These are phyloP conservation scores for Eueremaeus valkanovi DNA, from an alignment of 2,888 invertebrate genomes.

Conservation along the genomic window DNA sequence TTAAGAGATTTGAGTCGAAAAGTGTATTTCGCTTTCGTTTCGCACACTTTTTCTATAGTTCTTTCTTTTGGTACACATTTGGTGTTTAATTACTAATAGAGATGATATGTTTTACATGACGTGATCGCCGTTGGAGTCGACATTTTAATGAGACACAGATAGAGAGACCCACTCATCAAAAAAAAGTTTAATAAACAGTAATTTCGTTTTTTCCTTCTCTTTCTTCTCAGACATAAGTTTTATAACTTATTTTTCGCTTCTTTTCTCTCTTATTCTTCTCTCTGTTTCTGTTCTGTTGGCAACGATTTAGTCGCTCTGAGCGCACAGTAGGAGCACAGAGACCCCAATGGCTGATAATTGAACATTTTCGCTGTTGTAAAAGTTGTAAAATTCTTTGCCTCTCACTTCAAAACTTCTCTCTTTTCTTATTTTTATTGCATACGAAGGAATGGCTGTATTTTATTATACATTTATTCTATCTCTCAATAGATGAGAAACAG, in stretches of 20 bases:
- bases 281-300: no score
- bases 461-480: conserved; percentile 8
- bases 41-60: neutral
- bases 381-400: conserved; percentile 1
- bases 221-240: no score
- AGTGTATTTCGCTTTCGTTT: neutral
- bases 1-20: neutral
- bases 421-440: conserved; percentile 1
- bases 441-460: neutral
- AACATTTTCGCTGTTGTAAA: conserved; percentile 25
- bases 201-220: neutral
- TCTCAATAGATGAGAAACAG: neutral
- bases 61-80: no score
- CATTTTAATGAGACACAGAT: conserved; percentile 17
- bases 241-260: conserved; percentile 23
- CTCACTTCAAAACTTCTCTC: neutral
- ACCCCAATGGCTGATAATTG: conserved; percentile 32
- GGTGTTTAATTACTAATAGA: conserved; percentile 31
- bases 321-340: conserved; percentile 23
- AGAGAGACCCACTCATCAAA: neutral
- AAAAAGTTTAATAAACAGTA: conserved; percentile 2
- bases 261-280: no score
- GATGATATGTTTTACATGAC: conserved; percentile 27
- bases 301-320: neutral
- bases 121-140: conserved; percentile 18